Evolutionary conservation across 2,888 invertebrate species (phyloP), one percentile per base, ranked within the genome.

Genomic region (Megamerina dolium): DNA sequence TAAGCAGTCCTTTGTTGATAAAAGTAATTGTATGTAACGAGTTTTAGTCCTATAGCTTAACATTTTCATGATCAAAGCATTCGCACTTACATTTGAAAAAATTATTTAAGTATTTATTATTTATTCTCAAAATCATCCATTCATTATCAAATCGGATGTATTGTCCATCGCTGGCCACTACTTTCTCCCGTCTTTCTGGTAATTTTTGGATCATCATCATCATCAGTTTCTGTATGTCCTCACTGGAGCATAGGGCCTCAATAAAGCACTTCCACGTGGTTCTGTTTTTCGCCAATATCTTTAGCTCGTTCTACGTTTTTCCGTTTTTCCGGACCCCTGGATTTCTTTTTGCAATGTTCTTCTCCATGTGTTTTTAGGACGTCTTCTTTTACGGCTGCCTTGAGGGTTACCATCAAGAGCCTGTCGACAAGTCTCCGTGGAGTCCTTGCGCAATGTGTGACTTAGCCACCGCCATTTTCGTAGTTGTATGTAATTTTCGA

Each of bases 271-370:
- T 23, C 23, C 23, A 23, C 23, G 6, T 6, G 10, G 6, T 23
- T 23, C 23, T 38, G 19, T 27, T 38, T 17, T 27, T 3, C 19
- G 21, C 12, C 18, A 29, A 18, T 39, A 18, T 35, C 30, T 35
- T 35, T 31, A 29, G 26, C 39, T 43, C 16, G 20, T 44, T 41
- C 14, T 8, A 10, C 13, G 21, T 14, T 37, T 40, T 40, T 37
- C 23, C 9, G 18, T 21, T 34, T 38, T 39, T 38, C 39, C 37
- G 16, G 23, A 34, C 41, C 41, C 35, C 36, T 29, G 23, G 27
- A 23, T 23, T 23, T 23, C 23, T 10, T 23, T 6, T 10, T 23
- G 23, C 6, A 23, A 6, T 23, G 23, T 23, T 23, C 27, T 38
- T 36, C 16, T 31, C 43, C 32, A 40, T 33, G 32, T 14, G 32